Conservation (phyloP, 53 echinoderm and acorn worm genomes). For the Mesocentrotus franciscanus region DNA sequence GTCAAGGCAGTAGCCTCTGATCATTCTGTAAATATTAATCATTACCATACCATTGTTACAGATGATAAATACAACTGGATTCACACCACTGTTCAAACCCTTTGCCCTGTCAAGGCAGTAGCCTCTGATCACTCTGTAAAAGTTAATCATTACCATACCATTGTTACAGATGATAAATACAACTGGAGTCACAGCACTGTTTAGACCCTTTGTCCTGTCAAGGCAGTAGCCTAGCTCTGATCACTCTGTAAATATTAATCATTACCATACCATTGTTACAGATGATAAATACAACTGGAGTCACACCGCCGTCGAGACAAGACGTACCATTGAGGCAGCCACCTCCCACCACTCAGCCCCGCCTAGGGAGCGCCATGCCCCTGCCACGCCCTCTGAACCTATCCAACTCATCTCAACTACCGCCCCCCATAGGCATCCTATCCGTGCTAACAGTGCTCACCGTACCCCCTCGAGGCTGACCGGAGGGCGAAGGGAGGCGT, state of each 20-base stretch:
- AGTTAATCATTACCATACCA: neutral
- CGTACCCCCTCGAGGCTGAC: neutral
- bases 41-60: neutral
- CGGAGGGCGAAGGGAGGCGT: conserved; percentile 44
- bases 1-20: too few species aligned
- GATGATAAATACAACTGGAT: conserved; percentile 75
- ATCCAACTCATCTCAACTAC: conserved; percentile 67
- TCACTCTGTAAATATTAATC: too few species aligned
- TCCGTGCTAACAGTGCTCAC: conserved; percentile 21
- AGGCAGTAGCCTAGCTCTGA: too few species aligned
- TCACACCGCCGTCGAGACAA: conserved; percentile 69
- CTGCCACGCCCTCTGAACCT: neutral
- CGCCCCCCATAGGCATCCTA: conserved; percentile 27
- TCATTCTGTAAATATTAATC: too few species aligned
- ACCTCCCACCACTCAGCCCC: conserved; percentile 70
- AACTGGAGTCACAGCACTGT: conserved; percentile 37
- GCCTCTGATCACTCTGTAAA: too few species aligned
- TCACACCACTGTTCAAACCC: too few species aligned
- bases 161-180: conserved; percentile 70
- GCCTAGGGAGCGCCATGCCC: conserved; percentile 71
- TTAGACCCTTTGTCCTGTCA: too few species aligned
- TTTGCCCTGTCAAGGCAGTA: too few species aligned
- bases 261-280: neutral
- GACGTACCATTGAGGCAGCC: conserved; percentile 64
- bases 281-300: conserved; percentile 84